Evolutionary conservation across 2,888 invertebrate species (phyloP).

Genomic region (Caenorhabditis zanzibari): DNA sequence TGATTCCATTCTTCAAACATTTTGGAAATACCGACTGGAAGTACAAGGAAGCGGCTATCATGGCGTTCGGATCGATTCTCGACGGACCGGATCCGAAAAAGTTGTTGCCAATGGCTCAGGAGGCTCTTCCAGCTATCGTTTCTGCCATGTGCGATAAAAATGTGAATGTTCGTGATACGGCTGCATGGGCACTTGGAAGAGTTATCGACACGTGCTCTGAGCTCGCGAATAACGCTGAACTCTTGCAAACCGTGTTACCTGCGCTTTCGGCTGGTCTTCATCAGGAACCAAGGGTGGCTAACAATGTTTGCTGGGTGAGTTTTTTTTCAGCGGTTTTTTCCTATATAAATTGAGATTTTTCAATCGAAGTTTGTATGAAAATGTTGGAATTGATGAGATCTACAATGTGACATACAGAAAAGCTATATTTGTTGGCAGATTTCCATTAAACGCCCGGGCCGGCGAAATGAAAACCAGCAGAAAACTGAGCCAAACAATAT

Average conservation of each 20-base stretch:
- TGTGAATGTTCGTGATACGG: constrained; percentile 92
- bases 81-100: constrained; percentile 93
- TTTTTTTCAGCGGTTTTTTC: too few relatives aligned
- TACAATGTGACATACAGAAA: too few relatives aligned
- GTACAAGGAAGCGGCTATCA: constrained; percentile 92
- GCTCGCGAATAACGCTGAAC: constrained; percentile 76
- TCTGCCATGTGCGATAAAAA: constrained; percentile 95
- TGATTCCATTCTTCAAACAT: constrained; percentile 97
- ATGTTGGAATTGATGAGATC: too few relatives aligned
- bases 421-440: too few relatives aligned
- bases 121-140: constrained; percentile 96
- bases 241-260: constrained; percentile 85
- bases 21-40: constrained; percentile 89
- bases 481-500: too few relatives aligned
- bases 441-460: too few relatives aligned
- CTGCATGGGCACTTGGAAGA: constrained; percentile 98
- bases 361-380: too few relatives aligned
- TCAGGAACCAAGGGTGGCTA: constrained; percentile 96
- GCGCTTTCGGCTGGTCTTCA: constrained; percentile 88
- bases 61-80: constrained; percentile 96
- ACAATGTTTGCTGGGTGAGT: constrained; percentile 96
- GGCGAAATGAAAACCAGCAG: too few relatives aligned
- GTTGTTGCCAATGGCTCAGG: constrained; percentile 94
- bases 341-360: too few relatives aligned
- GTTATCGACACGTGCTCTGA: constrained; percentile 90